Conservation (phyloP, 2,888 invertebrate genomes). For the Archips crataeganus region DNA sequence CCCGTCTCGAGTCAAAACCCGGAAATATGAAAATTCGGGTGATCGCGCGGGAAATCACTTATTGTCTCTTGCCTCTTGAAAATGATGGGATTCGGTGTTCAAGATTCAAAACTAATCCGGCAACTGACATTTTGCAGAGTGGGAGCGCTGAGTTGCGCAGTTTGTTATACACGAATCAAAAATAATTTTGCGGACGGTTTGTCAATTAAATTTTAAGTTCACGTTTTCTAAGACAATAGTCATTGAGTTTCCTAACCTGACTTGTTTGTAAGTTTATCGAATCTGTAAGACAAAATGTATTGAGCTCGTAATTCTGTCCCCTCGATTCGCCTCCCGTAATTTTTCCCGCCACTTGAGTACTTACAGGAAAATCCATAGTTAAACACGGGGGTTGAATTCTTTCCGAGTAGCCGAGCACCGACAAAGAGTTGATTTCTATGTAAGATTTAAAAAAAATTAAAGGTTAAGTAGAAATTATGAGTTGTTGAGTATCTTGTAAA, state of each 20-base stretch:
- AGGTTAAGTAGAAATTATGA: neutral
- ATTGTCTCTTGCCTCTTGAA: neutral
- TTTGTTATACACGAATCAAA: neutral
- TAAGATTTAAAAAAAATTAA: neutral
- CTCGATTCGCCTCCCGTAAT: slow-evolving; percentile 29
- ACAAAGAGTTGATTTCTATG: neutral
- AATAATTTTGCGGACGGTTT: too few species aligned
- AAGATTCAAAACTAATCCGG: neutral
- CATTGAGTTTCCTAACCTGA: neutral
- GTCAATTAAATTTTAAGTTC: neutral
- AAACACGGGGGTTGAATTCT: slow-evolving; percentile 14
- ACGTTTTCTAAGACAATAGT: neutral
- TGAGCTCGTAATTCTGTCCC: slow-evolving; percentile 23
- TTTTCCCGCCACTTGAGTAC: slow-evolving; percentile 45
- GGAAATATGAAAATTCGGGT: neutral
- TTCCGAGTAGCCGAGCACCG: neutral
- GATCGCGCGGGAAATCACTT: neutral
- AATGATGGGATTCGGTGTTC: neutral
- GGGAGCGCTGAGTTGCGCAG: neutral
- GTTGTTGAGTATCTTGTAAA: too few species aligned
- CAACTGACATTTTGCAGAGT: neutral
- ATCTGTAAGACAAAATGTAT: slow-evolving; percentile 14
- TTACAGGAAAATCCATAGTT: slow-evolving; percentile 20
- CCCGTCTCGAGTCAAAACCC: neutral
- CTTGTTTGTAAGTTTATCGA: slow-evolving; percentile 2